Evolutionary conservation across 2,113 vertebrate genomes (phyloP), one percentile per base, ranked within the genome.

Genomic region (Corvus moneduloides): DNA sequence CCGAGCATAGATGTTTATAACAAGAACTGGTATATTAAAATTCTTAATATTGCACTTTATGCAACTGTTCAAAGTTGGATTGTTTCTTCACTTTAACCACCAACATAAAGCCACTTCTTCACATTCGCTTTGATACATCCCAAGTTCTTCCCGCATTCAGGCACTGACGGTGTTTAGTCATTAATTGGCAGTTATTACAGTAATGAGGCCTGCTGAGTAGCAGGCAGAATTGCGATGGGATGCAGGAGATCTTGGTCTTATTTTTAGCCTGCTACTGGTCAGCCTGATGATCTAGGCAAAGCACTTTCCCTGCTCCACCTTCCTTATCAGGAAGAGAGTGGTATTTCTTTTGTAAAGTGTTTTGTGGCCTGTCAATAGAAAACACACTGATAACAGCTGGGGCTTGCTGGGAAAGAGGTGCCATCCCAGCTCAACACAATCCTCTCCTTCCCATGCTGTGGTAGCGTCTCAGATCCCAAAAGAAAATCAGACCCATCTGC

Each of bases 391-490:
- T 73, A 91, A 77, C 20, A 75, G 63, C 23, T 46, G 32, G 30
- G 27, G 14, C 27, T 9, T 91, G 52, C 21, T 62, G 51, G 68
- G 51, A 90, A 80, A 89, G 75, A 85, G 21, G 13, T 1, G 1
- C 37, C 67, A 69, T 52, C 58, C 62, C 8, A 1, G 26, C 43
- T 48, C 41, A 90, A 71, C 13, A 44, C 30, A 51, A 10, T 16
- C 43, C 37, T 18, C n/a, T 77, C n/a, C 19, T 56, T 49, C 51
- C 71, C 0, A 0, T 28, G 37, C 7, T 62, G 63, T 1, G 3
- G 66, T 7, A 61, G 32, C 27, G 41, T 37, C 43, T 62, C 59
- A 43, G 49, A 71, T 46, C 74, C 21, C 74, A 54, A 54, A 87
- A 27, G 28, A 82, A 82, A 87, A 63, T n/a, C 54, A 76, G 84